These are phyloP conservation scores for Apomyelois bistriatella DNA, from an alignment of 2,888 invertebrate genomes.

Conservation along the genomic window DNA sequence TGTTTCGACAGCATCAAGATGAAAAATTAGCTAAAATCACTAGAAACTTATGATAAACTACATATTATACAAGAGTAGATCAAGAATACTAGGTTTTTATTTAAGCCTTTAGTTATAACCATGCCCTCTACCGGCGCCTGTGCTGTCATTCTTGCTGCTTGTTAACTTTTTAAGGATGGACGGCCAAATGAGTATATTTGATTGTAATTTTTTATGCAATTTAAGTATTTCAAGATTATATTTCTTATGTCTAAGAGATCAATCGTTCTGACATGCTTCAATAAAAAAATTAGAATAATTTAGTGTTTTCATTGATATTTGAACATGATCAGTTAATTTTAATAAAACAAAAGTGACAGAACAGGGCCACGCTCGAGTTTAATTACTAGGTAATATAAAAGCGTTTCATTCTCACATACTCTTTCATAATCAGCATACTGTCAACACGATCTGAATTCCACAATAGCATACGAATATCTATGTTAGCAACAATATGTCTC, in stretches of 20 bases:
- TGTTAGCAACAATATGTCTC: slow-evolving; percentile 47
- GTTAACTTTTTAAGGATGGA: slow-evolving; percentile 42
- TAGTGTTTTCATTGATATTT: slow-evolving; percentile 10
- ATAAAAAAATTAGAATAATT: no score
- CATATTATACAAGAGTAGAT: slow-evolving; percentile 69
- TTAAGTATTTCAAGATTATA: slow-evolving; percentile 27
- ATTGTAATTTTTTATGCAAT: slow-evolving; percentile 17
- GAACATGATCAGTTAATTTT: slow-evolving; percentile 18
- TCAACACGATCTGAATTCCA: slow-evolving; percentile 43
- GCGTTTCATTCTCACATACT: slow-evolving; percentile 66
- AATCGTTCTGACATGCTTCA: slow-evolving; percentile 28
- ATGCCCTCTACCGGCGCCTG: slow-evolving; percentile 49
- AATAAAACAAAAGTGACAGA: slow-evolving; percentile 42
- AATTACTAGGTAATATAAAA: slow-evolving; percentile 57
- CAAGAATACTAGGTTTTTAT: slow-evolving; percentile 55
- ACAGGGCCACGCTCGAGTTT: slow-evolving; percentile 43
- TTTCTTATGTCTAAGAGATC: slow-evolving; percentile 49
- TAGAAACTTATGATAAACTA: slow-evolving; percentile 63
- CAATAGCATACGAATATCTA: slow-evolving; percentile 39
- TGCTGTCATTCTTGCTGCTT: slow-evolving; percentile 43
- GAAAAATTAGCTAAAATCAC: slow-evolving; percentile 61
- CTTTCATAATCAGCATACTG: slow-evolving; percentile 44
- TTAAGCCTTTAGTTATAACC: slow-evolving; percentile 39
- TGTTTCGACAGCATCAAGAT: slow-evolving; percentile 49
- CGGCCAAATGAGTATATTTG: slow-evolving; percentile 40